These are phyloP conservation scores for Caenorhabditis remanei DNA, from an alignment of 1,140 invertebrate species.

Conservation along the genomic window DNA sequence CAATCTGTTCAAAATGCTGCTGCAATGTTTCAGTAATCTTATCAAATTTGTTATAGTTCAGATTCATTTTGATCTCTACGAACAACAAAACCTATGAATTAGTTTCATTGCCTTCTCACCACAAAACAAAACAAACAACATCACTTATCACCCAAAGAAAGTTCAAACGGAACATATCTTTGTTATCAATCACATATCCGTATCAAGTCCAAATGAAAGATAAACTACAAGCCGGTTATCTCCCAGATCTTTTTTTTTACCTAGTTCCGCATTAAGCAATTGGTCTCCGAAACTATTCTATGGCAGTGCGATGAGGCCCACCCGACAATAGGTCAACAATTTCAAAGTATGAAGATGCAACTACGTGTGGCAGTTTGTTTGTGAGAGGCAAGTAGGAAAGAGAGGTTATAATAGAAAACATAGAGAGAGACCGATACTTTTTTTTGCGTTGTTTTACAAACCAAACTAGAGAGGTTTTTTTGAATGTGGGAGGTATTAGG, in stretches of 20 bases:
- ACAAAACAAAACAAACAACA: no score
- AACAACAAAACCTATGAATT: no score
- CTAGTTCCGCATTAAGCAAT: background rate
- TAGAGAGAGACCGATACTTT: conserved; percentile 6
- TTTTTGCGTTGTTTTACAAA: background rate
- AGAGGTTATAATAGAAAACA: conserved; percentile 22
- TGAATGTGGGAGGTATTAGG: background rate
- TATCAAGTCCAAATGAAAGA: background rate
- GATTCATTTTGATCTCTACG: no score
- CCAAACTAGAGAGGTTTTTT: conserved; percentile 32
- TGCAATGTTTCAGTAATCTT: no score
- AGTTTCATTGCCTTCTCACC: no score
- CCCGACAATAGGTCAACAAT: conserved; percentile 41
- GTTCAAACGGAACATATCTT: no score
- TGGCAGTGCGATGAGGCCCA: background rate
- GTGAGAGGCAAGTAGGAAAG: background rate
- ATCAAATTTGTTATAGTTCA: no score
- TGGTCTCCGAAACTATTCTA: conserved; percentile 3
- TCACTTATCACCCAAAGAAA: no score
- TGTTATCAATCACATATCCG: no score
- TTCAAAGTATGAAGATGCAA: conserved; percentile 48
- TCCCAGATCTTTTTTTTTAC: background rate
- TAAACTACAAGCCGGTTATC: background rate
- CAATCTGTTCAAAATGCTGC: no score
- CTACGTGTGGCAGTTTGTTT: conserved; percentile 1